Base-by-base conservation (phyloP, 2,888 invertebrate species). In the Sthenelais limicola region DNA sequence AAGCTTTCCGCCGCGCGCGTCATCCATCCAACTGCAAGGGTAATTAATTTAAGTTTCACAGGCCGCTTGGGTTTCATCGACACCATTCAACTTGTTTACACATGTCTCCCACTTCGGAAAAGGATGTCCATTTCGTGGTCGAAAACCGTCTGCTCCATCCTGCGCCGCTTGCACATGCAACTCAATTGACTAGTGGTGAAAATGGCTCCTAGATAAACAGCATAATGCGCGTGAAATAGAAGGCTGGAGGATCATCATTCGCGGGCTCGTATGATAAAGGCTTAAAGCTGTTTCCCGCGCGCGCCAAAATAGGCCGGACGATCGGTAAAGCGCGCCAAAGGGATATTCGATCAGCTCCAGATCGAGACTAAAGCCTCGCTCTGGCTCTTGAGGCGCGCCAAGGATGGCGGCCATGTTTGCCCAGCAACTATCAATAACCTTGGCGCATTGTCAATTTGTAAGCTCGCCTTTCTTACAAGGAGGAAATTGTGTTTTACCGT, bases 401-500 rank as follows among this genome's bases (percentile, higher is more conserved):
- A 62, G 62, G 38, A 38, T 35, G 38, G 38, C n/a, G 38, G 38
- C 62, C 62, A 62, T 62, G 62, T 62, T 62, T 62, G 62, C 38
- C 24, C 21, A 35, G 2, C 3, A 35, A 35, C 35, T 62, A 62
- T 62, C 62, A 62, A 62, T 62, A 62, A 62, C 62, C 62, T 38
- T 62, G 35, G 38, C 62, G 62, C 62, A 62, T 62, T 62, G 62
- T 62, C 62, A 62, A 62, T 62, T 62, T 62, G 62, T 62, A 62
- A 62, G 62, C 62, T 62, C 62, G 62, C 62, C 43, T 62, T 62
- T 62, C 62, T 62, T 62, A 68, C 68, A 68, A 51, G 49, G 49
- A 68, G 68, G 68, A 68, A 68, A 68, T 68, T 48, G 51, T 68
- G 68, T 68, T 68, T 68, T 51, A 68, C 51, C 30, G 68, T 52